A percentile compares a stretch with the other conserved stretches of the same genome.
Conservation (phyloP, 2,113 vertebrate genomes). For the Lates calcarifer region DNA sequence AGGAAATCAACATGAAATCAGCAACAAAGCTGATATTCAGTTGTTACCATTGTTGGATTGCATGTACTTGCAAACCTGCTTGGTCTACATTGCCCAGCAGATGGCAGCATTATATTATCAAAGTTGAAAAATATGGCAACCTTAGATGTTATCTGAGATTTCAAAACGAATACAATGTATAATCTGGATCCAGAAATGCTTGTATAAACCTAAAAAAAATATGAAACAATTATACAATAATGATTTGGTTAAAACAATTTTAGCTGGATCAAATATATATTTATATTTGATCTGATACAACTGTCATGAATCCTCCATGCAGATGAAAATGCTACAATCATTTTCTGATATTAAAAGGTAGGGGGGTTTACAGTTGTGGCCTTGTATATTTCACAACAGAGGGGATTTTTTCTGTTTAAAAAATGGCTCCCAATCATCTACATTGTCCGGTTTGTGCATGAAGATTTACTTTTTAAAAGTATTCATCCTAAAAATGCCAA, state of each 20-base stretch:
- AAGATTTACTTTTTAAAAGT: background rate
- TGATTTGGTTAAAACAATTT: background rate
- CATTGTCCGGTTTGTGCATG: background rate
- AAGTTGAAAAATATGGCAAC: background rate
- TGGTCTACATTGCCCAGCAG: conserved; percentile 58
- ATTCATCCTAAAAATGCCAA: background rate
- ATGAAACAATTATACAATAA: background rate
- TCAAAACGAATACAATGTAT: background rate
- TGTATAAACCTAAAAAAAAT: background rate
- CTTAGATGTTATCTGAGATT: background rate
- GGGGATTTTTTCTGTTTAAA: background rate
- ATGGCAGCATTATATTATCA: conserved; percentile 67
- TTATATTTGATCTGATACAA: no score
- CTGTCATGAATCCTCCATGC: background rate
- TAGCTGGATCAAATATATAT: background rate
- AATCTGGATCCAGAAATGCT: background rate
- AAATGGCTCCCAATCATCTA: background rate
- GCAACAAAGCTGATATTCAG: background rate
- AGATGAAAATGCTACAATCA: background rate
- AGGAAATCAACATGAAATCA: background rate
- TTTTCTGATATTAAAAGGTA: background rate
- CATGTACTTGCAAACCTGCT: background rate
- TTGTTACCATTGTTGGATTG: background rate
- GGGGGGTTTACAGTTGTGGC: background rate
- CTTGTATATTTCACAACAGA: conserved; percentile 5